Evolutionary conservation across 2,113 vertebrate genomes (phyloP).

Genomic region (Protobothrops flavoviridis): DNA sequence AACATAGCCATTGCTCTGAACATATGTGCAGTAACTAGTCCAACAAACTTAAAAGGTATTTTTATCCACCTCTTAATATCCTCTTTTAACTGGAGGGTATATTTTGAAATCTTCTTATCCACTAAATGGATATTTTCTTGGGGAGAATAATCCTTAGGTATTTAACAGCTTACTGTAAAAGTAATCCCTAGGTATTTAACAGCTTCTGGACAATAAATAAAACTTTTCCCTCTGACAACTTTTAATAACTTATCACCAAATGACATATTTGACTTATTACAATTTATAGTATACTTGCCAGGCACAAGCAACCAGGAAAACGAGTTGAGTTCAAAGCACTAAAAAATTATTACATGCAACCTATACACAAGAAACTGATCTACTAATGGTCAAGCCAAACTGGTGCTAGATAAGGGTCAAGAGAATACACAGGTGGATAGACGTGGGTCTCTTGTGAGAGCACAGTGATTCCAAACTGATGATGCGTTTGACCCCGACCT

Average conservation of each 20-base stretch:
- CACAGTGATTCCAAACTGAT: not conserved
- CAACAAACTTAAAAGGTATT: not conserved
- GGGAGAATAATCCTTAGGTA: not conserved
- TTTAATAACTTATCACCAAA: not conserved
- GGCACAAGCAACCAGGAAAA: not conserved
- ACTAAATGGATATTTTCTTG: not conserved
- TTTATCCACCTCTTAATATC: not conserved
- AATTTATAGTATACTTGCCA: not conserved
- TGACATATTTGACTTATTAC: not conserved
- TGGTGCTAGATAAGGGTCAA: not conserved
- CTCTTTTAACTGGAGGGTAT: not conserved
- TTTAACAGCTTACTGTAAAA: not conserved
- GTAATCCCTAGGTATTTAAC: not conserved
- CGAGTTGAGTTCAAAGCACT: not conserved
- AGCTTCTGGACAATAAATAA: not conserved
- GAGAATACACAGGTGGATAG: not conserved
- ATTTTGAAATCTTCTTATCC: not conserved
- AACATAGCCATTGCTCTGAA: not conserved
- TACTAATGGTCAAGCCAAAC: not conserved
- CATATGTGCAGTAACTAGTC: not conserved
- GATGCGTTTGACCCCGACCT: not conserved
- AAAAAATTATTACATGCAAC: not conserved
- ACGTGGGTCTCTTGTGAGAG: not conserved
- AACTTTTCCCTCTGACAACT: not conserved
- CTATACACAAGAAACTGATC: not conserved